phyloP scores from a whole-genome alignment of 2,888 invertebrate genomes.

The Dorcus hopei region DNA sequence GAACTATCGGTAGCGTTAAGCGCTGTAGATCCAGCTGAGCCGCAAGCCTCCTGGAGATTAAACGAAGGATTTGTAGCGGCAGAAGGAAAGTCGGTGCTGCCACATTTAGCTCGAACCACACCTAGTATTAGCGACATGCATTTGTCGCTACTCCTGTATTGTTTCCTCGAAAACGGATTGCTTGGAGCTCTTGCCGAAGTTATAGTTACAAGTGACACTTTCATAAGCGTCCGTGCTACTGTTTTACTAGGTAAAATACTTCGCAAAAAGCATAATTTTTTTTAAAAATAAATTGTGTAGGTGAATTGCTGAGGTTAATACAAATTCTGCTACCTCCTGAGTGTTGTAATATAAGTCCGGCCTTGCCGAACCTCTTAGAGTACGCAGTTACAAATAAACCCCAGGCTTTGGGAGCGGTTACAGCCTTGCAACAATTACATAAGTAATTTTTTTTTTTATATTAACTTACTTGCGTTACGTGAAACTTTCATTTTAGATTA shows the following conservation, averaged over 20 bases:
- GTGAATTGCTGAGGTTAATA: constrained; percentile 83
- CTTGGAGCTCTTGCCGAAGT: constrained; percentile 89
- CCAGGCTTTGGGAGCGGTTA: constrained; percentile 78
- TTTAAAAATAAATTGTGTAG: constrained; percentile 39
- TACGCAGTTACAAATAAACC: constrained; percentile 77
- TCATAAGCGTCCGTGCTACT: constrained; percentile 88
- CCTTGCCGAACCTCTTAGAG: constrained; percentile 77
- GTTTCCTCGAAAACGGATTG: constrained; percentile 82
- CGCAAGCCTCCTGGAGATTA: constrained; percentile 82
- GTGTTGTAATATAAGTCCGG: constrained; percentile 77
- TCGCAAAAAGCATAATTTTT: neutral
- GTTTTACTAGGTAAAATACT: constrained; percentile 69
- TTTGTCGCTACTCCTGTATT: constrained; percentile 81
- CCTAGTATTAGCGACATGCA: constrained; percentile 91
- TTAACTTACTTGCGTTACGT: neutral
- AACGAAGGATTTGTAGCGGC: constrained; percentile 93
- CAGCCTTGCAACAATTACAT: constrained; percentile 74
- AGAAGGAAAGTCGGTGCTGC: constrained; percentile 82
- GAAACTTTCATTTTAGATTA: constrained; percentile 48
- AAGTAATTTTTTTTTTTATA: constrained; percentile 41
- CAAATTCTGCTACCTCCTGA: constrained; percentile 84
- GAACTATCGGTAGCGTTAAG: constrained; percentile 85
- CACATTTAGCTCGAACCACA: constrained; percentile 79
- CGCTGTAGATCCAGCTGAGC: constrained; percentile 83
- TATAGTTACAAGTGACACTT: constrained; percentile 82